Base-by-base conservation (phyloP, 2,113 vertebrate species). In the Prionailurus bengalensis region DNA sequence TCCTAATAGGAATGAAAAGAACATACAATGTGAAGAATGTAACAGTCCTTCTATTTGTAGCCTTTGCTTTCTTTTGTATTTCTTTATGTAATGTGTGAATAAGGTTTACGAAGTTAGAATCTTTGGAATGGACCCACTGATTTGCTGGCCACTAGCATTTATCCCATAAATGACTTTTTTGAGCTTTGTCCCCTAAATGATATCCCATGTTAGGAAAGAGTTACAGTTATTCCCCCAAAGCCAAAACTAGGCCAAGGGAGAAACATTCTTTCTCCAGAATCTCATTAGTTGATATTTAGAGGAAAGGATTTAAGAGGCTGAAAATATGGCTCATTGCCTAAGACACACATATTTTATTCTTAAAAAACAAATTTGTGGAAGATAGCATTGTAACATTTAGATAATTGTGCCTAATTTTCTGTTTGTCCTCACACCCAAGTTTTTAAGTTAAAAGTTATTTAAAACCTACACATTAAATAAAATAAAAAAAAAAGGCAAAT, bases 271-370 rank as follows among this genome's bases (percentile, higher is more conserved):
- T 61, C 42, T 94, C 42, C 17, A 3, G 89, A 93, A 82, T 96
- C 79, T 96, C 95, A 96, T 89, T n/a, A 65, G 58, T 73, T 94
- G 82, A 86, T 95, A 70, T 96, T 93, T 96, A 92, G 63, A 97
- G 87, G 79, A 95, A 91, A 95, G 39, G n/a, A 88, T 92, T 95
- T 94, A 94, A 58, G 70, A 96, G 19, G 45, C 65, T 96, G 51
- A 97, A 96, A 92, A 92, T 70, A 74, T 7, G 58, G 73, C 83
- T 91, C 8, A 7, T 91, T 92, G 91, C 95, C 79, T 86, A 86
- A 89, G 65, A 88, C 7, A 48, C 39, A 86, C 70, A 96, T 36
- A 92, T 95, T 96, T 97, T 93, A 73, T 89, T 89, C 39, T 86
- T 51, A 51, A 91, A 61, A 97, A 92, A 88, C 83, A 79, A 48